These are phyloP conservation scores for Nematolebias whitei DNA, from an alignment of 2,113 vertebrate species.

Conservation along the genomic window DNA sequence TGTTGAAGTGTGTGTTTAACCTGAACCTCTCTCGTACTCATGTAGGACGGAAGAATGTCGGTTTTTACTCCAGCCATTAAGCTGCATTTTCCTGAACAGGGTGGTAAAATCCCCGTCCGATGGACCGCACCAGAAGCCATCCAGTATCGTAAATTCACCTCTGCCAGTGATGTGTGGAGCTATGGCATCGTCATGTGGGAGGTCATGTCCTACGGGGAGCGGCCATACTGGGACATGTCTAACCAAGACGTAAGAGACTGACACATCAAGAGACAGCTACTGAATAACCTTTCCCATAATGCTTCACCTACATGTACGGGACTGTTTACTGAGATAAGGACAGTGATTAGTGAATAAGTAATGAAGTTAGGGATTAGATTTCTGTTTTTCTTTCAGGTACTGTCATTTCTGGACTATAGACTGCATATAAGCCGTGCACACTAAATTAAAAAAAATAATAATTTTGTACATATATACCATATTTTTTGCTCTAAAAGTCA, in stretches of 20 bases:
- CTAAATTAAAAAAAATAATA: too few relatives aligned
- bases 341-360: too few relatives aligned
- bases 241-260: constrained; percentile 94
- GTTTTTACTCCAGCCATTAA: constrained; percentile 60
- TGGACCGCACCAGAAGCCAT: constrained; percentile 98
- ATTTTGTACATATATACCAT: too few relatives aligned
- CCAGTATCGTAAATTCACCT: constrained; percentile 98
- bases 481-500: too few relatives aligned
- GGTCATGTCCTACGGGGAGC: constrained; percentile 97
- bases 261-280: neutral
- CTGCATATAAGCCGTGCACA: too few relatives aligned
- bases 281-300: too few relatives aligned
- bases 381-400: too few relatives aligned
- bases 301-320: too few relatives aligned
- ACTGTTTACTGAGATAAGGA: too few relatives aligned
- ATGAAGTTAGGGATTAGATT: too few relatives aligned
- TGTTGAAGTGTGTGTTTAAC: constrained; percentile 12
- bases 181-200: constrained; percentile 99
- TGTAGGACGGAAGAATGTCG: too few relatives aligned
- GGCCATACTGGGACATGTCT: constrained; percentile 99
- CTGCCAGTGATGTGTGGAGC: constrained; percentile 97
- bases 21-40: constrained; percentile 28
- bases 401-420: too few relatives aligned
- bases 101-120: constrained; percentile 97
- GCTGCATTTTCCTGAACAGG: constrained; percentile 80